These are phyloP conservation scores for Hydrochoerus hydrochaeris DNA, from an alignment of 2,113 vertebrate species.

Conservation along the genomic window DNA sequence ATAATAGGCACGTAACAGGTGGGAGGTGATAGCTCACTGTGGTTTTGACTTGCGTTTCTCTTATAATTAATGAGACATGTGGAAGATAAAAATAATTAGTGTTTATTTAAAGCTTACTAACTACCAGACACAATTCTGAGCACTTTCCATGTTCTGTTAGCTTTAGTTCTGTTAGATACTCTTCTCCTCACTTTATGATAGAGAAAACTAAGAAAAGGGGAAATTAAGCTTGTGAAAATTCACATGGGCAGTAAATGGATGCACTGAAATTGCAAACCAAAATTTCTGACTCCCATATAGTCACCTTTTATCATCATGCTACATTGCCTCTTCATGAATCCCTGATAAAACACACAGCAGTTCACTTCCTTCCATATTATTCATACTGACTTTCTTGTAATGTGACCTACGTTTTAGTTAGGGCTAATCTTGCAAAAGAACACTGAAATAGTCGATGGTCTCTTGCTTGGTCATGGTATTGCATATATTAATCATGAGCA, in stretches of 20 bases:
- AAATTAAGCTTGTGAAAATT: neutral
- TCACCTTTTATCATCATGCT: neutral
- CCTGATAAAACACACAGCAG: neutral
- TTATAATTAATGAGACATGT: neutral
- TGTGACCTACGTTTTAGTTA: neutral
- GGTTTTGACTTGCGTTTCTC: neutral
- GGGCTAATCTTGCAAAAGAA: neutral
- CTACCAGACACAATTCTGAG: neutral
- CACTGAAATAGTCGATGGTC: neutral
- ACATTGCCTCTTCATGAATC: neutral
- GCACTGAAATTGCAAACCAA: neutral
- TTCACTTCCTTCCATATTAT: neutral
- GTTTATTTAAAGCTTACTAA: neutral
- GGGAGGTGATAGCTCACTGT: neutral
- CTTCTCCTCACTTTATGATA: neutral
- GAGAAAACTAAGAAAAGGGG: conserved; percentile 22
- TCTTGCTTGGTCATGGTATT: neutral
- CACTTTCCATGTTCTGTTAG: neutral
- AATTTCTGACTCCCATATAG: neutral
- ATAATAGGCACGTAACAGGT: neutral
- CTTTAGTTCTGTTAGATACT: neutral
- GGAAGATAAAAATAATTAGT: neutral
- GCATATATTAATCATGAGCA: neutral
- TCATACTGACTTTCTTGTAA: neutral
- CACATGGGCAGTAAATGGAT: neutral